These are phyloP conservation scores for Crossaster papposus DNA, from an alignment of 53 echinoderm and acorn worm genomes.

Conservation along the genomic window DNA sequence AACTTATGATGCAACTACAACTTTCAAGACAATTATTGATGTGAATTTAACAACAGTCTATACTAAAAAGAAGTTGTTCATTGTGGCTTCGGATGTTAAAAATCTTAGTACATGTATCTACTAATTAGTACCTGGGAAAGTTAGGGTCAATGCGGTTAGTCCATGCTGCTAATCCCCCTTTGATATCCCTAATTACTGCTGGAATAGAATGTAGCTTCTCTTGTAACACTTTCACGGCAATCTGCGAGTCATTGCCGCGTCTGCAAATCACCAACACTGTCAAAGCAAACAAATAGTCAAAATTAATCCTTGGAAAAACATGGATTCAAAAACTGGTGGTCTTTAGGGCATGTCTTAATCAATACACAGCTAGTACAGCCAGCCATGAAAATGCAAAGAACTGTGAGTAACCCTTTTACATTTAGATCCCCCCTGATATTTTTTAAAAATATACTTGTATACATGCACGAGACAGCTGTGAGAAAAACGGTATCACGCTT, in stretches of 20 bases:
- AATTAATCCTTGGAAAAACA: background rate
- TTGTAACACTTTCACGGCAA: constrained; percentile 69
- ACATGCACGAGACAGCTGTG: no score
- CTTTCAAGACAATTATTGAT: no score
- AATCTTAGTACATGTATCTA: background rate
- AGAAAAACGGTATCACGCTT: no score
- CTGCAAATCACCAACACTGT: constrained; percentile 84
- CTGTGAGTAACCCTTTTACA: no score
- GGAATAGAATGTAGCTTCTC: constrained; percentile 65
- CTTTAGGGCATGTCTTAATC: no score
- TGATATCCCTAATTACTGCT: constrained; percentile 71
- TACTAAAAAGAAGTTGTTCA: background rate
- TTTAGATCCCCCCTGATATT: no score
- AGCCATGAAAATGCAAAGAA: no score
- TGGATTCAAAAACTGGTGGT: no score
- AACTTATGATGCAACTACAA: no score
- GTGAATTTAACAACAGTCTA: background rate
- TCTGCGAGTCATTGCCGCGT: constrained; percentile 91
- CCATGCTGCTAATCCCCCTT: constrained; percentile 87
- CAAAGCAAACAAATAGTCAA: background rate
- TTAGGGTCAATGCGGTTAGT: constrained; percentile 73
- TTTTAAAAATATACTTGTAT: no score
- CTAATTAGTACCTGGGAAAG: constrained; percentile 83
- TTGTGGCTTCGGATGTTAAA: background rate
- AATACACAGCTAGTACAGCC: no score